A percentile compares a stretch with the other conserved stretches of the same genome.
Evolutionary conservation across 1,140 invertebrate species (phyloP).

Genomic region (Choristoneura fumiferana): DNA sequence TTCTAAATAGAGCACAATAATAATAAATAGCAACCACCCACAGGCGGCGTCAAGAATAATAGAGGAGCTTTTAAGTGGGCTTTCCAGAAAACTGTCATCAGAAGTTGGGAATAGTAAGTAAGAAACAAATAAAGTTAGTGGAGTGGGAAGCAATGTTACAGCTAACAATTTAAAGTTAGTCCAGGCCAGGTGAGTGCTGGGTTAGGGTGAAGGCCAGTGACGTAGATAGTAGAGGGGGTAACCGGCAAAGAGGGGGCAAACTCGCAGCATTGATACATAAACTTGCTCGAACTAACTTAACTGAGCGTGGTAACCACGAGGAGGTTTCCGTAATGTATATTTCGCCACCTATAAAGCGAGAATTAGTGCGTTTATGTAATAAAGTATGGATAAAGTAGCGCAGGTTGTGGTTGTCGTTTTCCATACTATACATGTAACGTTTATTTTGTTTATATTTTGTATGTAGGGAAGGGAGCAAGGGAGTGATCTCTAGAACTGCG

Average conservation of each 20-base stretch:
- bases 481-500: too few species aligned
- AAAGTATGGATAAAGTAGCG: too few species aligned
- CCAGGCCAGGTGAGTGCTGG: constrained; percentile 35
- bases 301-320: constrained; percentile 26
- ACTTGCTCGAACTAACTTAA: constrained; percentile 61
- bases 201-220: constrained; percentile 33
- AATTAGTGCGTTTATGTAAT: too few species aligned
- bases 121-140: constrained; percentile 59
- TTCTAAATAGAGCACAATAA: constrained; percentile 11
- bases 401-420: too few species aligned
- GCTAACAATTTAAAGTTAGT: constrained; percentile 71
- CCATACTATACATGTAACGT: too few species aligned
- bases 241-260: constrained; percentile 21
- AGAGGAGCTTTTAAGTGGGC: constrained; percentile 26
- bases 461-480: too few species aligned
- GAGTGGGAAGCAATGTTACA: constrained; percentile 57
- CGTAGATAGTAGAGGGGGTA: constrained; percentile 28
- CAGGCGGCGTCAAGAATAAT: constrained; percentile 17
- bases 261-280: constrained; percentile 49
- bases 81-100: constrained; percentile 35
- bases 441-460: too few species aligned
- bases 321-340: neutral
- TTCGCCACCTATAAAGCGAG: neutral
- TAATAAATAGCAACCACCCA: neutral
- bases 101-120: constrained; percentile 34